A percentile compares a stretch with the other conserved stretches of the same genome.
These are phyloP conservation scores for Coranthus polyacanthus DNA, from an alignment of 2,797 vertebrate genomes.

Conservation along the genomic window DNA sequence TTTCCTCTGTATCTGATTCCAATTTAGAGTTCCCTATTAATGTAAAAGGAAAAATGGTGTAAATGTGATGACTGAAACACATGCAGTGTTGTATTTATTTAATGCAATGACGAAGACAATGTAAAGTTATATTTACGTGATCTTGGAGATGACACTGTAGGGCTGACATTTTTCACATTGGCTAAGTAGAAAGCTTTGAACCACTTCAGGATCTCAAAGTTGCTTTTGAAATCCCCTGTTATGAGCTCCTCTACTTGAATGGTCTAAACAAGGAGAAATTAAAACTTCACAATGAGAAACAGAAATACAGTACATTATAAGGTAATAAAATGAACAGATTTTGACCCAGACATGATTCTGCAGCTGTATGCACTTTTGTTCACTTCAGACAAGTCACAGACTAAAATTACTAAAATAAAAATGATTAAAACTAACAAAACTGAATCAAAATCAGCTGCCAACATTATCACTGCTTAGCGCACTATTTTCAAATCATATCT, in stretches of 20 bases:
- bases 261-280: slow-evolving; percentile 61
- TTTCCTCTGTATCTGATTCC: slow-evolving; percentile 34
- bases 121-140: slow-evolving; percentile 12
- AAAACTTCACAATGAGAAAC: not conserved
- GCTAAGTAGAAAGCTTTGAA: slow-evolving; percentile 76
- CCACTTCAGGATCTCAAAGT: slow-evolving; percentile 81
- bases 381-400: no score
- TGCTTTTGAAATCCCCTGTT: slow-evolving; percentile 70
- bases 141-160: not conserved
- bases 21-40: slow-evolving; percentile 34
- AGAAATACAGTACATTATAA: not conserved
- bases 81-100: not conserved
- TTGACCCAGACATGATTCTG: no score
- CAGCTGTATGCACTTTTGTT: no score
- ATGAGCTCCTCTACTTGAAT: slow-evolving; percentile 79
- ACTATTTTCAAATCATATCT: not conserved
- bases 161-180: slow-evolving; percentile 61
- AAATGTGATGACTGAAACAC: not conserved
- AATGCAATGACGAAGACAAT: not conserved
- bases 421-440: no score
- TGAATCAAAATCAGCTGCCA: no score
- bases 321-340: not conserved
- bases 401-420: no score
- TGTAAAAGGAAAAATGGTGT: slow-evolving; percentile 8
- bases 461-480: no score